A percentile compares a stretch with the other conserved stretches of the same genome.
phyloP scores from a whole-genome alignment of 1,140 invertebrate genomes.

The Aphidius gifuensis region DNA sequence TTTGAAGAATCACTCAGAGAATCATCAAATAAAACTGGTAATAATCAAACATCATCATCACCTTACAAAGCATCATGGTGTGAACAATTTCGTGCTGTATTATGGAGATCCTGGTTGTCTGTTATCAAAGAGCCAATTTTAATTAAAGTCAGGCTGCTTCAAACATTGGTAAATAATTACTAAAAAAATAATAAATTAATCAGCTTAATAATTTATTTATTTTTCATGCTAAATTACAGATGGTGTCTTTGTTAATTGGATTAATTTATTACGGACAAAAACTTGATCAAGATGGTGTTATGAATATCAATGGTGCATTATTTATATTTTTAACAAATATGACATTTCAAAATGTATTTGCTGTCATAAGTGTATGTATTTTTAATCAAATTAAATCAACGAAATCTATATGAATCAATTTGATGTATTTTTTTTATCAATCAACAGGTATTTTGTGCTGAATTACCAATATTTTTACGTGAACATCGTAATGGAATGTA shows the following conservation, averaged over 20 bases:
- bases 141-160: constrained; percentile 82
- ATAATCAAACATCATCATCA: constrained; percentile 53
- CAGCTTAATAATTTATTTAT: constrained; percentile 9
- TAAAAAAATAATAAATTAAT: background rate
- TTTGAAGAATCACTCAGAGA: constrained; percentile 32
- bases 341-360: constrained; percentile 90
- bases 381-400: constrained; percentile 7
- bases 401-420: constrained; percentile 6
- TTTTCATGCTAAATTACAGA: constrained; percentile 53
- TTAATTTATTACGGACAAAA: constrained; percentile 85
- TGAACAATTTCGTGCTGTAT: constrained; percentile 81
- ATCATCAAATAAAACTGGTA: background rate
- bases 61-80: constrained; percentile 85
- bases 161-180: constrained; percentile 74
- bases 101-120: constrained; percentile 87
- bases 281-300: constrained; percentile 82
- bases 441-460: constrained; percentile 82
- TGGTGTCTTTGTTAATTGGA: constrained; percentile 82
- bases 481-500: constrained; percentile 93
- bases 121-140: constrained; percentile 86
- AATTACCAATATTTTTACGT: constrained; percentile 86
- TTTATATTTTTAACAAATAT: constrained; percentile 91
- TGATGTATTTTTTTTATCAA: constrained; percentile 8
- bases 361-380: constrained; percentile 79
- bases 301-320: constrained; percentile 95